These are phyloP conservation scores for Xiphophorus couchianus DNA, from an alignment of 2,113 vertebrate species.

Conservation along the genomic window DNA sequence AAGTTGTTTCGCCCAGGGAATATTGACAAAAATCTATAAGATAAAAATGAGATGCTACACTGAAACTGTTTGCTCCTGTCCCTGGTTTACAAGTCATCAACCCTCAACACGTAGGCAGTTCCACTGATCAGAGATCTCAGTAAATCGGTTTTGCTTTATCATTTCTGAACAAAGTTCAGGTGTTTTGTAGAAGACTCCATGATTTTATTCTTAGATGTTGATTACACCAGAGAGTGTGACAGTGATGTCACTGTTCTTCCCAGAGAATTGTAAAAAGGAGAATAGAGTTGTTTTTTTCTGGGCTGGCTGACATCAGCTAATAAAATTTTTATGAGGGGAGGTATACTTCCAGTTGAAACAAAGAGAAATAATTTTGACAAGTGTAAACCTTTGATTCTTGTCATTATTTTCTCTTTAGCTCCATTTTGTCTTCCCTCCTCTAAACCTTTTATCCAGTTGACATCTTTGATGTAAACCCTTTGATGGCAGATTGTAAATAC, in stretches of 20 bases:
- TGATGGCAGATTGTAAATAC: constrained; percentile 59
- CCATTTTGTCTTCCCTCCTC: constrained; percentile 24
- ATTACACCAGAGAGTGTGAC: background rate
- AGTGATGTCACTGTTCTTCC: constrained; percentile 11
- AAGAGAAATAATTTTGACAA: constrained; percentile 41
- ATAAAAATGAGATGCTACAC: constrained; percentile 22
- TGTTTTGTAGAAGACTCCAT: constrained; percentile 16
- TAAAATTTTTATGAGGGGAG: constrained; percentile 37
- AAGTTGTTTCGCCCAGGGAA: constrained; percentile 31
- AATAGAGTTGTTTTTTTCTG: background rate
- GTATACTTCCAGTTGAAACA: constrained; percentile 44
- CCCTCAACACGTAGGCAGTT: constrained; percentile 15
- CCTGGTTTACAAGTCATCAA: constrained; percentile 27
- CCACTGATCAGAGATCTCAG: constrained; percentile 17
- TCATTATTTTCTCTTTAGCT: constrained; percentile 66
- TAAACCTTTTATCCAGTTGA: constrained; percentile 52
- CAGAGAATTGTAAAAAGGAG: constrained; percentile 24
- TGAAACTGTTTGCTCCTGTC: constrained; percentile 18
- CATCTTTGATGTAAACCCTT: constrained; percentile 55
- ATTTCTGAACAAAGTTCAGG: constrained; percentile 36
- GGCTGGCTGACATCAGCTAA: constrained; percentile 41
- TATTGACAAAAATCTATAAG: background rate
- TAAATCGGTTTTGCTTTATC: constrained; percentile 40
- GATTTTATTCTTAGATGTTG: constrained; percentile 23
- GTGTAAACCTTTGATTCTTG: constrained; percentile 49